Percentiles rank a stretch among this genome's conserved stretches.
Conservation (phyloP, 2,113 vertebrate genomes). For the Antechinus stuartii region DNA sequence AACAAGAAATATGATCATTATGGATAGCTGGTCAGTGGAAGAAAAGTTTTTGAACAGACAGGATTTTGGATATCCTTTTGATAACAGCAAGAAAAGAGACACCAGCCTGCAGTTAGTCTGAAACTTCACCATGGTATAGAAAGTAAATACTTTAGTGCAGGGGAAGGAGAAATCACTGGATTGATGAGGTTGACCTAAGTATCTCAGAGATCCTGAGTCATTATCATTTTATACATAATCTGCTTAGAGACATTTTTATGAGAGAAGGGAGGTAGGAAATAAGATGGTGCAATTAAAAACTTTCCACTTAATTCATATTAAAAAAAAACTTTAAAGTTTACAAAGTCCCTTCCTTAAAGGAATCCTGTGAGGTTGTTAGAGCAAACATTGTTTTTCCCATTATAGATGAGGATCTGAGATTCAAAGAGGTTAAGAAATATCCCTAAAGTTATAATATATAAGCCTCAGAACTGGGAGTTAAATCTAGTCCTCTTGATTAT, state of each 20-base stretch:
- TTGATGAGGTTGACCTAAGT: background rate
- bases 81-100: background rate
- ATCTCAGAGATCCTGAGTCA: background rate
- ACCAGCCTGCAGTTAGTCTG: background rate
- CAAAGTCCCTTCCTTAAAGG: background rate
- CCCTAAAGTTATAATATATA: background rate
- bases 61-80: background rate
- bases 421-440: background rate
- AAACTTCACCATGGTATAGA: background rate
- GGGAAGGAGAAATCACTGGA: background rate
- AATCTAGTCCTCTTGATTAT: background rate
- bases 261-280: background rate
- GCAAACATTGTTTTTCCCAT: too few species aligned
- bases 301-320: background rate
- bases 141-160: background rate
- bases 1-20: background rate
- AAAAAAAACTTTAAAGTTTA: background rate
- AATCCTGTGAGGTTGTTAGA: background rate
- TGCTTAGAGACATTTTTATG: background rate
- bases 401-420: background rate
- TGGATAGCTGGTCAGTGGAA: background rate
- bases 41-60: background rate
- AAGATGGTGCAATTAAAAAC: background rate
- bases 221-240: background rate
- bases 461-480: background rate